Base-by-base conservation (phyloP, 2,113 vertebrate genomes). In the Callaeas wilsoni region DNA sequence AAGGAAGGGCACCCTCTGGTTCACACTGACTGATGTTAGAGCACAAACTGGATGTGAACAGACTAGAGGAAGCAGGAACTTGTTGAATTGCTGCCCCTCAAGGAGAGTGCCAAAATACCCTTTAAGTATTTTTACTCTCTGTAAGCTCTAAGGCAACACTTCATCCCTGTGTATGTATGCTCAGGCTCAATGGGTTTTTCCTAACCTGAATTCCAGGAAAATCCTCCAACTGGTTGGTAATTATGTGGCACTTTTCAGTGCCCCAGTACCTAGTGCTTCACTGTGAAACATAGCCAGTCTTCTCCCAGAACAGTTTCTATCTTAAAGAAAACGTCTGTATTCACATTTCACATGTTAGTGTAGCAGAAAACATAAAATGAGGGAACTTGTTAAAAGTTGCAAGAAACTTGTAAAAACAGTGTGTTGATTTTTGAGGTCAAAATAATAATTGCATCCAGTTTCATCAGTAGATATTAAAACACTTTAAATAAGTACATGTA, bases 21-120 rank as follows among this genome's bases (percentile, higher is more conserved):
- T 68, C 41, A 89, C 70, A 59, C 20, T 97, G 81, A 95, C 84
- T 94, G 81, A 95, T 94, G 41, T 16, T 69, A 60, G 90, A 93
- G 56, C 63, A 73, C 33, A 91, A 94, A 88, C 78, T 44, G 47
- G 64, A 70, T 49, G 26, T 79, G 85, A 94, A 73, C 37, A 95
- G 81, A 93, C 70, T 60, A 87, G 57, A 93, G 42, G 67, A 95
- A 81, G 47, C 12, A 70, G 60, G 33, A 41, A 39, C 6, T 87
- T 18, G 10, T 5, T 47, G 33, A 22, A 62, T 49, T 56, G 22
- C 25, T 91, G 70, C 18, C n/a, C 12, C 52, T 74, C 0, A 3
- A 62, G 86, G 46, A 49, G 15, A 82, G 32, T 49, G 29, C 8
- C 32, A 41, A 53, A 80, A 68, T 57, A 46, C 7, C 10, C 16